phyloP scores from a whole-genome alignment of 2,113 vertebrate species.

The Serilophus lunatus region DNA sequence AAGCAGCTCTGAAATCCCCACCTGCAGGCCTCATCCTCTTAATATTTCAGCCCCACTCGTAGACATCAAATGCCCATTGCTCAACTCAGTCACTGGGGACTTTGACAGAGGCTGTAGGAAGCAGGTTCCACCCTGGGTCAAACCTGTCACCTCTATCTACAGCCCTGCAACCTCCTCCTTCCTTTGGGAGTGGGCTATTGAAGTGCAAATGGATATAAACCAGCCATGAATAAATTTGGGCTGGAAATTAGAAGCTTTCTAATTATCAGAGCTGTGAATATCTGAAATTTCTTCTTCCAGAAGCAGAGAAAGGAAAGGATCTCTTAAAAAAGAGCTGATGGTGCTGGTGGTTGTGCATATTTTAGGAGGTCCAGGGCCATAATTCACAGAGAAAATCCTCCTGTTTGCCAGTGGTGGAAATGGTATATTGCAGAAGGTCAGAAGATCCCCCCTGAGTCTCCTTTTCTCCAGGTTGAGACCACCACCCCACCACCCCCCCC shows the following conservation, averaged over 20 bases:
- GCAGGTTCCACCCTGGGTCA: not conserved
- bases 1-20: not conserved
- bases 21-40: not conserved
- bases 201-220: constrained; percentile 35
- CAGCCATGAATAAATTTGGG: constrained; percentile 46
- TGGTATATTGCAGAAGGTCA: not conserved
- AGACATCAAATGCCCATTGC: not conserved
- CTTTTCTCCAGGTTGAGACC: not conserved
- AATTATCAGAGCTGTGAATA: constrained; percentile 11
- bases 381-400: not conserved
- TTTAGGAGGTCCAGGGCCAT: not conserved
- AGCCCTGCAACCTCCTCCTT: not conserved
- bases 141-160: not conserved
- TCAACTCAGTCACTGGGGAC: not conserved
- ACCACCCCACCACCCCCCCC: too few species aligned
- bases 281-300: not conserved
- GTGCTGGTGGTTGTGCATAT: not conserved
- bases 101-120: not conserved
- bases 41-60: not conserved
- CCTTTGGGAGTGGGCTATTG: constrained; percentile 22
- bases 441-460: not conserved
- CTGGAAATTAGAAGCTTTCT: constrained; percentile 37
- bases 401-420: not conserved
- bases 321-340: not conserved
- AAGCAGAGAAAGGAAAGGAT: not conserved